Base-by-base conservation (phyloP, 2,888 invertebrate species). In the Macaria notata region DNA sequence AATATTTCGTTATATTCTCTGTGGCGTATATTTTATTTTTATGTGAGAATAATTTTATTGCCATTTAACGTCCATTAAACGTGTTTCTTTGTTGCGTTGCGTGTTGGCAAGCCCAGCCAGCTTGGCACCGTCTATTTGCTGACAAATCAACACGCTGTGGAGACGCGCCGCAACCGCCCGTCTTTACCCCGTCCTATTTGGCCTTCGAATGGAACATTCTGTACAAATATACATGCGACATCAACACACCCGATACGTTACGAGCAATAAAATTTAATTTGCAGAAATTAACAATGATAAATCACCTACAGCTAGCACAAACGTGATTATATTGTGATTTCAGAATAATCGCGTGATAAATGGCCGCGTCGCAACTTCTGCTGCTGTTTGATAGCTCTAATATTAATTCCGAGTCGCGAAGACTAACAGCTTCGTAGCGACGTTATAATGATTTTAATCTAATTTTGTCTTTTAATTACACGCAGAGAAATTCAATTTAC, bases 301-400 rank as follows among this genome's bases (percentile, higher is more conserved):
- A 84, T 84, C 72, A 77, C 69, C 63, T 64, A 62, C 70, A 69
- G 75, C 73, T 74, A 68, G 76, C 76, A 80, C 83, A 83, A 79
- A 75, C 74, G 82, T 82, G 82, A 84, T 86, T 83, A 84, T 85
- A 83, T 81, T 81, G 81, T 84, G 85, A 84, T 86, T 84, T 81
- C 75, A 74, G 78, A 80, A 83, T 84, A 84, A 86, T 84, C 82
- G 76, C 75, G 71, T 86, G 83, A 87, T 83, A 75, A 83, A 86
- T 84, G 76, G 76, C 64, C 66, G 65, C 66, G 68, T 70, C 65
- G 69, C 67, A 78, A 81, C 73, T 79, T 79, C 71, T 70, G 74
- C 75, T 78, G 78, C 70, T 73, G 79, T 72, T 70, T 60, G 72
- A 76, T 76, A 74, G 70, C 72, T 70, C 70, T 76, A 64, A 73